Base-by-base conservation (phyloP, 1,140 invertebrate species). In the Tetragonula clypearis region DNA sequence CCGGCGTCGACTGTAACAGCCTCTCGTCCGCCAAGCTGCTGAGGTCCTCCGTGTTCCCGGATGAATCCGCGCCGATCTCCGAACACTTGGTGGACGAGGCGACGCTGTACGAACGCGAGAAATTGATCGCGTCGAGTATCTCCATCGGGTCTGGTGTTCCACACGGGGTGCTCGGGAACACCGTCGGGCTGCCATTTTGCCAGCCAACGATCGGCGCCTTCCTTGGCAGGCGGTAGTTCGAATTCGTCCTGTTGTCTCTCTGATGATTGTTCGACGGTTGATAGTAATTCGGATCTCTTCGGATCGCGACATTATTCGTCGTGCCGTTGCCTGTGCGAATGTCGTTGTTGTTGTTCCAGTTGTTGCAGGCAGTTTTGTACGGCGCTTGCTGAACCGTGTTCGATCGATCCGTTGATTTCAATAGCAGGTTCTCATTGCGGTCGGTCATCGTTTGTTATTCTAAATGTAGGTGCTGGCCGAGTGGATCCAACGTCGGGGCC, bases 181-280 rank as follows among this genome's bases (percentile, higher is more conserved):
- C 81, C 0, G 91, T 93, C 0, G 93, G 92, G 68, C 92, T 93
- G 1, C 87, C 92, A 66, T 92, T 92, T 23, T 88, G 91, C 93
- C 95, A 94, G 23, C 93, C 92, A 4, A 94, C 92, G 19, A 95
- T 90, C 0, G 95, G 94, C 1, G 95, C 94, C 49, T 55, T 92
- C 8, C 23, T 82, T 1, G 74, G 56, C 17, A 55, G 41, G 2
- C 21, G 30, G 11, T 80, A 55, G 23, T 84, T 83, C 26, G 68
- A 72, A 69, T 79, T 84, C 8, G 56, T 79, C 75, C 80, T 69
- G 23, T 85, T 69, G 23, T 85, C 82, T 6, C 19, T 74, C 19
- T 62, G 56, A 21, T 62, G 35, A 15, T 23, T 53, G 23, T 75
- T 85, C 62, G 86, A 83, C 15, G 81, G 79, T 26, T 87, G 89